Evolutionary conservation across 2,797 vertebrate genomes (phyloP), one percentile per base, ranked within the genome.

Genomic region (Podarcis siculus): DNA sequence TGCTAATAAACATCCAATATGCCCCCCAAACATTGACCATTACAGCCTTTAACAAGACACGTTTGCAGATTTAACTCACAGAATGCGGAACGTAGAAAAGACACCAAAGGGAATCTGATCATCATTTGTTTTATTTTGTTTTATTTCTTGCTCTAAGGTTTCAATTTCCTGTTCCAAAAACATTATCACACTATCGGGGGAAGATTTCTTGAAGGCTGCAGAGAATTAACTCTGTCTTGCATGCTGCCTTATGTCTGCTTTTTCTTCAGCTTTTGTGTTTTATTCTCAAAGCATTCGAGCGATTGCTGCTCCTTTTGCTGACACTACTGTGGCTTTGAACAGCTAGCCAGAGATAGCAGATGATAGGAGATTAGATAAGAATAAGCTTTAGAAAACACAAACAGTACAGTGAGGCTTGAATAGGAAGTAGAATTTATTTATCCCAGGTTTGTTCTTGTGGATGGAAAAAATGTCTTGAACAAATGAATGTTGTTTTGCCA

Each of bases 351-450:
- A 35, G 73, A 78, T 85, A 77, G 58, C 75, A 66, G 73, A 23
- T 27, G 35, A 80, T 86, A 72, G 72, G 66, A 79, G 77, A 86
- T 86, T 86, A 86, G 77, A 86, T 80, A 58, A n/a, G 30, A 78
- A 6, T 66, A 69, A 37, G 77, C 77, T 86, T 80, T 27, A 79
- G 45, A 80, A 80, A 86, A n/a, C 32, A 30, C 35, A 86, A 39
- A 49, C 8, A 80, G n/a, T n/a, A 23, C 21, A 32, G 49, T 30
- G 66, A 86, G 35, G 8, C 32, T 72, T 12, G 67, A 72, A 71
- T 35, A 37, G 66, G 23, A 30, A 71, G n/a, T 42, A 35, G 15
- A 10, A 79, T 37, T 58, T 61, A 61, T 61, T 61, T 61, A 23
- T 61, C 21, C 61, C 61, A 23, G 61, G 21, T 10, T 12, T 12